phyloP scores from a whole-genome alignment of 2,888 invertebrate species.

The Julus scanicus region DNA sequence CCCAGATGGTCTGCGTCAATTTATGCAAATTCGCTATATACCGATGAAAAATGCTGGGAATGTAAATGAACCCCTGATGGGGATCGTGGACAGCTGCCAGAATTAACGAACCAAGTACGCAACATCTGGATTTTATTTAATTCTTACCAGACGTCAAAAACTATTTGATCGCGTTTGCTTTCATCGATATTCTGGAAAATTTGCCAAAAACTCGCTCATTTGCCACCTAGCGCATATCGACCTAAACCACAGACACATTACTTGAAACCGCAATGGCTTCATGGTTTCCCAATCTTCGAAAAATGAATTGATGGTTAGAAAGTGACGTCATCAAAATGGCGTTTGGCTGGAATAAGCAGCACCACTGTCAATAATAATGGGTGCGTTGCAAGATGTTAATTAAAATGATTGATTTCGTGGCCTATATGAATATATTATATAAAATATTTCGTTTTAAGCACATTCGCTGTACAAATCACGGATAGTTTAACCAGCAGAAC shows the following conservation, averaged over 20 bases:
- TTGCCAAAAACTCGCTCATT: neutral
- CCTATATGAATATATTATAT: too few relatives aligned
- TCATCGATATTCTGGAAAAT: neutral
- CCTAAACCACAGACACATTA: neutral
- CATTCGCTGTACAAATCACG: too few relatives aligned
- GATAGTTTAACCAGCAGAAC: too few relatives aligned
- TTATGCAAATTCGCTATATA: neutral
- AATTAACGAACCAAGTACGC: neutral
- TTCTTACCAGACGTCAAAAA: neutral
- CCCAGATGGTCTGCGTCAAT: neutral
- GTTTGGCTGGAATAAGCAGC: too few relatives aligned
- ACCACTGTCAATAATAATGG: too few relatives aligned
- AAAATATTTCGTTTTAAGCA: too few relatives aligned
- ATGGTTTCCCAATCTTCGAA: neutral
- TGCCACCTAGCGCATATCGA: neutral
- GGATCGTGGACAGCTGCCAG: neutral
- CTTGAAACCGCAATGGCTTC: neutral
- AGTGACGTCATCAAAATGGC: too few relatives aligned
- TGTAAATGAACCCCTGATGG: neutral
- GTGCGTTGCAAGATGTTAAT: too few relatives aligned
- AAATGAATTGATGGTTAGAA: too few relatives aligned
- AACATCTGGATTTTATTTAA: slow-evolving; percentile 18
- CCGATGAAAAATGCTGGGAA: neutral
- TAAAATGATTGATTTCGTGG: too few relatives aligned
- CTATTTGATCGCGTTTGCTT: neutral